Evolutionary conservation across 2,888 invertebrate genomes (phyloP).

Genomic region (Ceratothoa steindachneri): DNA sequence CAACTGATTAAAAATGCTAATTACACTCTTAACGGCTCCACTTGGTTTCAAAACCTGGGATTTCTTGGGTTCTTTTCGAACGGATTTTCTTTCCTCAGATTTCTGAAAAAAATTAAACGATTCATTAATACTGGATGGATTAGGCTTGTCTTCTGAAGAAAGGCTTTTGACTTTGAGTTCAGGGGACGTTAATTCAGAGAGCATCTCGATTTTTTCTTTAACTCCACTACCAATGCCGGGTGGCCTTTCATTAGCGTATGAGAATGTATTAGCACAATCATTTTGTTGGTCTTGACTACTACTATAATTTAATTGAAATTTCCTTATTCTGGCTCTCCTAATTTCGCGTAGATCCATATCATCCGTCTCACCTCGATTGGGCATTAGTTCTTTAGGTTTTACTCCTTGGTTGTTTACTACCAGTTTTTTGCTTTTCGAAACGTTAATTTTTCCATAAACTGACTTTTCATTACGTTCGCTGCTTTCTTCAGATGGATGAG

Average conservation of each 20-base stretch:
- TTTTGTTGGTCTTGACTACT: conserved; percentile 6
- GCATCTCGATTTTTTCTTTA: neutral
- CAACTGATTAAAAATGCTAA: conserved; percentile 42
- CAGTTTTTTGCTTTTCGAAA: neutral
- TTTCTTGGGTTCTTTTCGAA: conserved; percentile 23
- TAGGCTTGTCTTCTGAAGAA: neutral
- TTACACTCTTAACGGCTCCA: conserved; percentile 37
- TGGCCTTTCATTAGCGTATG: neutral
- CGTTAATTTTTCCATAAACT: conserved; percentile 19
- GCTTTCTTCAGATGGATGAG: too few species aligned
- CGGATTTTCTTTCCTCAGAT: conserved; percentile 21
- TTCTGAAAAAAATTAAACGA: neutral
- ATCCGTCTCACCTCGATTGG: neutral
- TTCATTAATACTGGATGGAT: neutral
- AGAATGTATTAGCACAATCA: neutral
- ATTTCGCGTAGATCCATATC: conserved; percentile 24
- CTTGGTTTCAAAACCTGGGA: conserved; percentile 32
- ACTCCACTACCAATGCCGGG: neutral
- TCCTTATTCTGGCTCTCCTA: conserved; percentile 29
- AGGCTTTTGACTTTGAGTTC: neutral
- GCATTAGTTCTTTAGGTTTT: conserved; percentile 18
- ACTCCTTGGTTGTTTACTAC: conserved; percentile 6
- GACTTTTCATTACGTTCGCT: neutral
- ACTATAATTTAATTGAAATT: neutral
- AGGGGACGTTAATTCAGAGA: neutral